Conservation (phyloP, 2,797 vertebrate genomes). For the Falco peregrinus region DNA sequence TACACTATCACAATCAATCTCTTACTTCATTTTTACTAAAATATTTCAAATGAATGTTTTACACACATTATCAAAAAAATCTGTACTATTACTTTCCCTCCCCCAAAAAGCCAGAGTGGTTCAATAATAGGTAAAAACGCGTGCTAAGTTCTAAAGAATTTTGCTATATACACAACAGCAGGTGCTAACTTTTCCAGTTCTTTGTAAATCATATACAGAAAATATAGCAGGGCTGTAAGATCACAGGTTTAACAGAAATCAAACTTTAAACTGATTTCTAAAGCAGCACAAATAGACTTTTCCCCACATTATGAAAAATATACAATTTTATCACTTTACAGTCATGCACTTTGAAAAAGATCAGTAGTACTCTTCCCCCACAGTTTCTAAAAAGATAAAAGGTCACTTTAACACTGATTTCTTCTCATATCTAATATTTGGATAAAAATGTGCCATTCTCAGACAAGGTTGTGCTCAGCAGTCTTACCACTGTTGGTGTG, state of each 20-base stretch:
- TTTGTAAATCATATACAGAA: conserved; percentile 70
- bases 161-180: conserved; percentile 76
- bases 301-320: conserved; percentile 81
- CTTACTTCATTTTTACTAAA: conserved; percentile 82
- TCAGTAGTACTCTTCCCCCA: conserved; percentile 82
- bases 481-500: conserved; percentile 29
- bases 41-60: conserved; percentile 81
- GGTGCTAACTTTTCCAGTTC: conserved; percentile 65
- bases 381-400: conserved; percentile 79
- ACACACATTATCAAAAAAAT: conserved; percentile 84
- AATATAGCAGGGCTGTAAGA: conserved; percentile 70
- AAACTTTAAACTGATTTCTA: conserved; percentile 75
- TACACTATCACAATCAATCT: conserved; percentile 78
- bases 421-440: conserved; percentile 63
- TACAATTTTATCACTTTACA: conserved; percentile 78
- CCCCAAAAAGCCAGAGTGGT: conserved; percentile 74
- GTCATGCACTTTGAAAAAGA: conserved; percentile 83
- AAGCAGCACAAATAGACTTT: conserved; percentile 81
- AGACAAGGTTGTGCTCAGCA: conserved; percentile 65
- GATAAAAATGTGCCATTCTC: conserved; percentile 68
- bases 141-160: conserved; percentile 79
- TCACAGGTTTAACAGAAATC: conserved; percentile 79
- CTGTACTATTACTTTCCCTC: conserved; percentile 65
- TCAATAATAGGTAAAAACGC: conserved; percentile 78
- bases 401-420: conserved; percentile 83